phyloP scores from a whole-genome alignment of 2,797 vertebrate genomes.

The Periophthalmus magnuspinnatus region DNA sequence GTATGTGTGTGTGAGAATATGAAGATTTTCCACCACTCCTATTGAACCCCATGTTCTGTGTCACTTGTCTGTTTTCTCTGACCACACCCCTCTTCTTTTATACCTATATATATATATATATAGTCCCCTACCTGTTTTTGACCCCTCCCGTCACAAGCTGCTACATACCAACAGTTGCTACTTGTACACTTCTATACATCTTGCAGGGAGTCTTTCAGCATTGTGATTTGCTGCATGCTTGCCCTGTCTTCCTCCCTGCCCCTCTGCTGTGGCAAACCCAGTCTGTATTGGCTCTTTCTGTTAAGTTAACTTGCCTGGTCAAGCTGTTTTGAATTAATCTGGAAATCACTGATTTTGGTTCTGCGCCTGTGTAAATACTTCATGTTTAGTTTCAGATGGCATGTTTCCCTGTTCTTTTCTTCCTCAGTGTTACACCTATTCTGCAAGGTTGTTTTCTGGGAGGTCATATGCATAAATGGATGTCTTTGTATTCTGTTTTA shows the following conservation, averaged over 20 bases:
- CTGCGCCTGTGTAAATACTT: conserved; percentile 64
- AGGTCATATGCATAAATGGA: conserved; percentile 8
- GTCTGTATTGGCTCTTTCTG: conserved; percentile 61
- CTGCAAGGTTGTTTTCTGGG: not conserved
- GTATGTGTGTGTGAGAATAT: conserved; percentile 1
- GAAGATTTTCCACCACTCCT: conserved; percentile 24
- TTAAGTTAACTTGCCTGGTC: conserved; percentile 72
- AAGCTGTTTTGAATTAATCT: conserved; percentile 61
- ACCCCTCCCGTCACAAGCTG: conserved; percentile 24
- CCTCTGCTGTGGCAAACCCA: conserved; percentile 48
- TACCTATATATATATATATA: not conserved
- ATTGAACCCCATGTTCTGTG: conserved; percentile 22
- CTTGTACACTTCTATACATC: conserved; percentile 26
- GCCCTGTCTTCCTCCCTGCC: conserved; percentile 80
- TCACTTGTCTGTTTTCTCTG: conserved; percentile 68
- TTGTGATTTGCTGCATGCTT: conserved; percentile 82
- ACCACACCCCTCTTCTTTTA: conserved; percentile 45
- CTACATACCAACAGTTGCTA: conserved; percentile 37
- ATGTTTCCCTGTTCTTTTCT: conserved; percentile 49
- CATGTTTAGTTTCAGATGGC: conserved; percentile 48
- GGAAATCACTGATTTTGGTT: conserved; percentile 66
- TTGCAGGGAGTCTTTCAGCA: conserved; percentile 49
- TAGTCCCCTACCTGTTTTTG: not conserved
- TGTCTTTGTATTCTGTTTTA: conserved; percentile 48
- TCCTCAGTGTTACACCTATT: conserved; percentile 25